Conservation (phyloP, 2,888 invertebrate genomes). For the Calliphora vomitoria region DNA sequence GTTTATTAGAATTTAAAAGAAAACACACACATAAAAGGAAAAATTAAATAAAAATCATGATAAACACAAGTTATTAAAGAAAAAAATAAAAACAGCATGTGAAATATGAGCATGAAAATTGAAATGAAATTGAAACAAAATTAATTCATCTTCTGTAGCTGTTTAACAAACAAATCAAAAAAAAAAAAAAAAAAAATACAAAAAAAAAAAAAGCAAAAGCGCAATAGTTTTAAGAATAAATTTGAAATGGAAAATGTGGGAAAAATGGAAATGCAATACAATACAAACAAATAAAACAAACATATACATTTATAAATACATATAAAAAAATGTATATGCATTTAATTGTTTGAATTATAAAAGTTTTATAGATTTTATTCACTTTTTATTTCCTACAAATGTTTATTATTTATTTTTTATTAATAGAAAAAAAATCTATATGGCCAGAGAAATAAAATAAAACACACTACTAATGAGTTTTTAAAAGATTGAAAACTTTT, state of each 20-base stretch:
- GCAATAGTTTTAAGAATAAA: constrained; percentile 44
- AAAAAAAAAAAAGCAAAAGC: constrained; percentile 43
- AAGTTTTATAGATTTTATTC: constrained; percentile 20
- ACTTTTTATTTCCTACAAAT: constrained; percentile 19
- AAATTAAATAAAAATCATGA: constrained; percentile 11
- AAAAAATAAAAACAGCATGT: constrained; percentile 26
- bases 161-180: constrained; percentile 15
- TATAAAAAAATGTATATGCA: constrained; percentile 14
- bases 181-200: not conserved
- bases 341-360: constrained; percentile 11
- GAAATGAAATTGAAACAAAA: constrained; percentile 64
- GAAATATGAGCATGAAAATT: constrained; percentile 52
- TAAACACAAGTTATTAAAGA: constrained; percentile 24
- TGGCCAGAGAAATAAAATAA: not conserved
- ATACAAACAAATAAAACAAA: constrained; percentile 19
- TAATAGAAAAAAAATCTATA: not conserved
- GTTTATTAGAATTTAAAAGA: constrained; percentile 11
- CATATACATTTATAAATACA: not conserved
- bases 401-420: not conserved
- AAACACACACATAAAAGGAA: not conserved
- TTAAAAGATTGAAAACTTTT: constrained; percentile 51
- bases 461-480: constrained; percentile 53
- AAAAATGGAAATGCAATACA: constrained; percentile 46
- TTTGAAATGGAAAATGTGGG: constrained; percentile 47
- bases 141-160: constrained; percentile 42